Evolutionary conservation across 2,888 invertebrate genomes (phyloP), one percentile per base, ranked within the genome.

Genomic region (Galerucella nymphaeae): DNA sequence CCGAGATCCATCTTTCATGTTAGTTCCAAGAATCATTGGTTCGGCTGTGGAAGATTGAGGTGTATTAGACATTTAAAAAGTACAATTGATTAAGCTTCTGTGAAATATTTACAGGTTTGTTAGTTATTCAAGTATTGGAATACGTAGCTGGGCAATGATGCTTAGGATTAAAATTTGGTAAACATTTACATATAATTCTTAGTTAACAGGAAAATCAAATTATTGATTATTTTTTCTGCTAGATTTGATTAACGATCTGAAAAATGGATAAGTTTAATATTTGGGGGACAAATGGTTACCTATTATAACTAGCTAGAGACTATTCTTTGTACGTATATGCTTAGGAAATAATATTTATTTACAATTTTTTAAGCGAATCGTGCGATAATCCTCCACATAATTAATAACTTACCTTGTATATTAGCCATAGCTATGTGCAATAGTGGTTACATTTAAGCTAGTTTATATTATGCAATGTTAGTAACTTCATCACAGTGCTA

Each of bases 1-100:
- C 45, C 92, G 90, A 74, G 91, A 90, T 73, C 91, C 90, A 86
- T 95, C 94, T 81, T 91, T 91, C 87, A 95, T 90, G 80, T 90
- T 92, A 78, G 92, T 91, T 79, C 91, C 91, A 82, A 92, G 87
- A 79, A 95, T 90, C 84, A 91, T 90, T 55, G 95, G 94, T 78
- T 91, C 88, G 84, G 93, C 93, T 92, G 76, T 41, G 53, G 9
- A 38, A 20, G 50, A 57, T 18, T 58, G 11, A 57, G 10, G 16
- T 10, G 11, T 18, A 53, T 53, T 53, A 53, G 48, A 48, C 5
- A 48, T 13, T 16, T 2, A 18, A 53, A 16, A 53, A 16, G 16
- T 8, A 8, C 1, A 38, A 38, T 38, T 38, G 30, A 9, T 38
- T 8, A 9, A 38, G 30, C 30, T 38, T 38, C 30, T 38, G 30